Percentiles rank a stretch among this genome's conserved stretches.
phyloP scores from a whole-genome alignment of 2,797 vertebrate species.

The Periophthalmus magnuspinnatus region DNA sequence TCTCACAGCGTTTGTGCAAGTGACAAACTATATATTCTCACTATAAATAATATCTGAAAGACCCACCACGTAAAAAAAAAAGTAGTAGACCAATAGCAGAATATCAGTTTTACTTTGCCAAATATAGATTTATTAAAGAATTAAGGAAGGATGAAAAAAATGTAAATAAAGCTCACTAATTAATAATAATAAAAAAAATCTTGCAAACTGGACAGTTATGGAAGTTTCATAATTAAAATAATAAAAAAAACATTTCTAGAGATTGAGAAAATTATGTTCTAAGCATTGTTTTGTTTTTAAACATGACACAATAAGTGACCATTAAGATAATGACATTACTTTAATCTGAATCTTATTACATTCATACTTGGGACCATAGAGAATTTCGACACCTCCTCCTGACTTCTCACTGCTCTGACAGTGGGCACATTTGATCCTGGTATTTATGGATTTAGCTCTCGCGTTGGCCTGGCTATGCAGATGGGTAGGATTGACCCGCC shows the following conservation, averaged over 20 bases:
- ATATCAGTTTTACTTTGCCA: too few relatives aligned
- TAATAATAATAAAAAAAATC: too few relatives aligned
- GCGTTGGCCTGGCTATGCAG: constrained; percentile 60
- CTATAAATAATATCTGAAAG: too few relatives aligned
- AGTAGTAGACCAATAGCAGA: too few relatives aligned
- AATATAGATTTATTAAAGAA: background rate
- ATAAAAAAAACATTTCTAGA: too few relatives aligned
- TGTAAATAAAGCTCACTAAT: too few relatives aligned
- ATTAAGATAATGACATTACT: background rate
- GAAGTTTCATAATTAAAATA: too few relatives aligned
- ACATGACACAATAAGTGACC: background rate
- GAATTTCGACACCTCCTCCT: constrained; percentile 20
- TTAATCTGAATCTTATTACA: background rate
- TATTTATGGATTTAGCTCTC: constrained; percentile 59
- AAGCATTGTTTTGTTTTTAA: too few relatives aligned
- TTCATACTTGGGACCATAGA: constrained; percentile 9
- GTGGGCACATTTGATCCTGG: constrained; percentile 53
- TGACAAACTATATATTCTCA: background rate
- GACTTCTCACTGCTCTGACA: constrained; percentile 33
- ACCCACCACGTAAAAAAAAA: too few relatives aligned
- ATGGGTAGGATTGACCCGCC: constrained; percentile 71
- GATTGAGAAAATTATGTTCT: too few relatives aligned
- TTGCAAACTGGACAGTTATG: too few relatives aligned
- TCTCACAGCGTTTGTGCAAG: constrained; percentile 12
- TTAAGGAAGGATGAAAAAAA: background rate